Base-by-base conservation (phyloP, 2,113 vertebrate species). In the Recurvirostra avosetta region DNA sequence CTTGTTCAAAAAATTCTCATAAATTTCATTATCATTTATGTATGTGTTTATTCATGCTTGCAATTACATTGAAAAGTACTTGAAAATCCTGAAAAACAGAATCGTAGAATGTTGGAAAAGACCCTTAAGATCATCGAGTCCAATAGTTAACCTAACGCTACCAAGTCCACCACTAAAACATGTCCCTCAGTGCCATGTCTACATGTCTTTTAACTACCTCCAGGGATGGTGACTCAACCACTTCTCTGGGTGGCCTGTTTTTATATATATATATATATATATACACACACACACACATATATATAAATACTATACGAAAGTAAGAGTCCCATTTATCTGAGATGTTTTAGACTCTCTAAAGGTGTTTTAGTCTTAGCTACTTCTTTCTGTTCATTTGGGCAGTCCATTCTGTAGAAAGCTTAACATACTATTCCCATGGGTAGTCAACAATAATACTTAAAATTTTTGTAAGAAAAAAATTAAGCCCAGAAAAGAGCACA, bases 61-160 rank as follows among this genome's bases (percentile, higher is more conserved):
- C 15, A 72, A 36, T 66, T 86, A 30, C 20, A 27, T 80, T 5
- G 1, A 72, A 73, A 80, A 58, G 2, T 61, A 45, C 21, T n/a
- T 56, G 30, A 84, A 82, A 70, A 61, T 73, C 7, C 43, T 11
- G 20, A 66, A 43, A 66, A 43, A 26, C 9, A 34, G 40, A 50
- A 50, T 40, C 41, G 17, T 25, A 61, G 52, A 68, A 65, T 30
- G 5, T 15, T 77, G 52, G 30, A 72, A 66, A 72, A 61, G 22
- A 67, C 52, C 27, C 16, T 83, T 55, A 30, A 73, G 32, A 45
- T 80, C 41, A 45, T 80, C 41, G 16, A 30, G 21, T 73, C 25
- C 16, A 63, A 29, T 23, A 2, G 1, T 41, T 61, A 74, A 58
- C 25, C 5, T 63, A 63, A 11, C 0, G 0, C 61, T 40, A 6